A percentile compares a stretch with the other conserved stretches of the same genome.
These are phyloP conservation scores for Aspidoscelis tigris DNA, from an alignment of 2,113 vertebrate genomes.

Conservation along the genomic window DNA sequence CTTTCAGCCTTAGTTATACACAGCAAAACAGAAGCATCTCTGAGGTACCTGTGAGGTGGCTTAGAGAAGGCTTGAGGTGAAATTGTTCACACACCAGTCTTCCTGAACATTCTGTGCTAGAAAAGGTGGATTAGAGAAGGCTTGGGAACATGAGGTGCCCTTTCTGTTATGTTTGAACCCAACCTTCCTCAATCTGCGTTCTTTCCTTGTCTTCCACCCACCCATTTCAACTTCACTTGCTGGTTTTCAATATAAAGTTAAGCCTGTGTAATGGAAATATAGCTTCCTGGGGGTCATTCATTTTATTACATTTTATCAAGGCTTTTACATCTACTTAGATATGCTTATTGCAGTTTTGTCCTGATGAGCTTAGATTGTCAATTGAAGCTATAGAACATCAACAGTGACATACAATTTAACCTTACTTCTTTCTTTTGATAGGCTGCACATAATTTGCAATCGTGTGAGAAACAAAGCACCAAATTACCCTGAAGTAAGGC, in stretches of 20 bases:
- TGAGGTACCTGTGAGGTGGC: too few relatives aligned
- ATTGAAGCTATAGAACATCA: constrained; percentile 62
- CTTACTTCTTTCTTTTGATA: constrained; percentile 54
- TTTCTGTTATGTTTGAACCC: too few relatives aligned
- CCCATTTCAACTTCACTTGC: constrained; percentile 58
- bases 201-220: not conserved
- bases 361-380: constrained; percentile 68
- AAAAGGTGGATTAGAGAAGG: too few relatives aligned
- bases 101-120: too few relatives aligned
- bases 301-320: constrained; percentile 69
- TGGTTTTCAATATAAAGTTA: constrained; percentile 53
- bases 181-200: not conserved
- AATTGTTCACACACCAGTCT: too few relatives aligned
- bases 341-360: constrained; percentile 67
- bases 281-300: constrained; percentile 58
- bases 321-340: constrained; percentile 72
- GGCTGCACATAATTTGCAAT: constrained; percentile 44
- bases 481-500: constrained; percentile 60
- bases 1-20: not conserved
- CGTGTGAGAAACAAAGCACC: constrained; percentile 36
- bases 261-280: constrained; percentile 61
- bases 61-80: too few relatives aligned
- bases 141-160: too few relatives aligned
- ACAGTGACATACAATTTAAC: constrained; percentile 60
- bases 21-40: too few relatives aligned